Conservation (phyloP, 2,888 invertebrate genomes). For the Patella caerulea region DNA sequence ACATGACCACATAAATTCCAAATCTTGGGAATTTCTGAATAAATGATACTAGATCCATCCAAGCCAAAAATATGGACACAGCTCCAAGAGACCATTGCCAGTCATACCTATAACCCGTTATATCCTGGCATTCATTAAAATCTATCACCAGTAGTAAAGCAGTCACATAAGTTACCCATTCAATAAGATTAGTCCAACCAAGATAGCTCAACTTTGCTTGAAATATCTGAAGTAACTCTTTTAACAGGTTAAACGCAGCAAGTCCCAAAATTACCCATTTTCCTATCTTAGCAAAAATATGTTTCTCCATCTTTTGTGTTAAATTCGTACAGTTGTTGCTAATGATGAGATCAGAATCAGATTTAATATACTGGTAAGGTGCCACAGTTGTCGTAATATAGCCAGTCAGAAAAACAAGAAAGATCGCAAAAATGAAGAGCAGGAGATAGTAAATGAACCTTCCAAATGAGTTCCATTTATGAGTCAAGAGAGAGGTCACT, state of each 20-base stretch:
- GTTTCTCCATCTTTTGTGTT: conserved; percentile 23
- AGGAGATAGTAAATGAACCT: conserved; percentile 73
- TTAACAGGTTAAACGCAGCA: conserved; percentile 69
- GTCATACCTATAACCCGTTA: conserved; percentile 67
- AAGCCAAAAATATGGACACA: conserved; percentile 72
- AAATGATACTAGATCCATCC: conserved; percentile 70
- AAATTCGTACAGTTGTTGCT: conserved; percentile 9
- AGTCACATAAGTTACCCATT: conserved; percentile 73
- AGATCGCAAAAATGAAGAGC: conserved; percentile 72
- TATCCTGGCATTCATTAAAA: conserved; percentile 68
- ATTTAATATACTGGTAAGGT: conserved; percentile 34
- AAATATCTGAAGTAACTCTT: conserved; percentile 72
- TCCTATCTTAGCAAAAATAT: conserved; percentile 55
- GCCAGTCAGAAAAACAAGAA: conserved; percentile 72
- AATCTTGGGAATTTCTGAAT: conserved; percentile 69
- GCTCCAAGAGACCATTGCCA: conserved; percentile 75
- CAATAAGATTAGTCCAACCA: conserved; percentile 73
- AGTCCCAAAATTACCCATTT: conserved; percentile 70
- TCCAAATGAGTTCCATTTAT: conserved; percentile 74
- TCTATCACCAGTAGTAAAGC: conserved; percentile 73
- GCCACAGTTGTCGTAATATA: conserved; percentile 67
- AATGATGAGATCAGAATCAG: neutral
- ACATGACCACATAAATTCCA: conserved; percentile 72
- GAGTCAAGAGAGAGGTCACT: conserved; percentile 71
- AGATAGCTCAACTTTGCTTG: conserved; percentile 72